Base-by-base conservation (phyloP, 2,797 vertebrate species). In the Enteromius fasciolatus region DNA sequence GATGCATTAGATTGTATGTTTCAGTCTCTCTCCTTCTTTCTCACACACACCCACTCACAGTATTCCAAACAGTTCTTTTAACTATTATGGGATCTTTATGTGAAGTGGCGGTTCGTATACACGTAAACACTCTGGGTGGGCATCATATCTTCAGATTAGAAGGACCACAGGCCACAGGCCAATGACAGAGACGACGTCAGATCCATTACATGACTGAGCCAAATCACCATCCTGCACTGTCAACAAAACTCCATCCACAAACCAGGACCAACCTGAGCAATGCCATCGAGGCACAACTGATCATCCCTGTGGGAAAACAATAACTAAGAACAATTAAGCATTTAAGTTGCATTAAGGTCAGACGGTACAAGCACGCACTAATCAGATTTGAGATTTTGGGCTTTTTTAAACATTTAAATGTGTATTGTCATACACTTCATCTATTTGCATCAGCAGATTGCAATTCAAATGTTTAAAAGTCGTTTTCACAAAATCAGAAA, bases 141-240 rank as follows among this genome's bases (percentile, higher is more conserved):
- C 76, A 28, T 78, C 66, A 81, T 77, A 77, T 73, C 46, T 66
- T 77, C 14, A 85, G 75, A 81, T 82, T 78, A 85, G 57, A 85
- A 77, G 74, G 66, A 63, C 57, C 84, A 81, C 74, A 78, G 67
- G 79, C 83, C 74, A 85, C 74, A 81, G 57, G 48, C 64, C 79
- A 72, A 81, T 81, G 79, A 85, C 74, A 85, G 67, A 81, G 66
- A 54, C 74, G 0, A 61, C 52, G 48, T 73, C 72, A 81, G 63
- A 72, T 77, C 41, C 72, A 84, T 84, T 63, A 85, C 57, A 23
- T 44, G 73, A 70, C 74, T 54, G 63, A 39, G 25, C 31, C 57
- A 72, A 69, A 78, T 64, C 57, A 68, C 39, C 33, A 77, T 70
- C 41, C 33, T 69, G 61, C 36, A 63, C 15, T 25, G 59, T 73